Conservation (phyloP, 2,888 invertebrate species). For the Morpho helenor region DNA sequence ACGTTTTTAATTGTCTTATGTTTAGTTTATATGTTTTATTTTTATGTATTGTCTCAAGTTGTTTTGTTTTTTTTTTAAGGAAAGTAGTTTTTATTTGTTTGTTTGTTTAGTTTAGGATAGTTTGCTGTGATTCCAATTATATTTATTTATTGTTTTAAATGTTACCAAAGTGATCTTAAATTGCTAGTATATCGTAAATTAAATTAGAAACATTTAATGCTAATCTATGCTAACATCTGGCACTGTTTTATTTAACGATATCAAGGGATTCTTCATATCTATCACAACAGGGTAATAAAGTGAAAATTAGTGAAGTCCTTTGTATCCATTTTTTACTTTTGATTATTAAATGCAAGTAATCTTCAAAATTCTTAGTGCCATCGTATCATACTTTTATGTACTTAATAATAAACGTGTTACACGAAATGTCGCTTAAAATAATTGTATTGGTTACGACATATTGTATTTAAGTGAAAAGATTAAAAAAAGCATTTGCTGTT, state of each 20-base stretch:
- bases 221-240: constrained; percentile 8
- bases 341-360: constrained; percentile 1
- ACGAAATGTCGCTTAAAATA: constrained; percentile 7
- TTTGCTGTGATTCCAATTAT: constrained; percentile 36
- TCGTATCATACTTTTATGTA: constrained; percentile 17
- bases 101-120: constrained; percentile 22
- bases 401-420: constrained; percentile 18
- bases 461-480: constrained; percentile 18
- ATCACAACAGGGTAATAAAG: constrained; percentile 27
- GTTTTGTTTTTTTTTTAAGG: constrained; percentile 20
- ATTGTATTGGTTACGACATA: constrained; percentile 8
- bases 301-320: constrained; percentile 17
- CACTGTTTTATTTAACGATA: constrained; percentile 14
- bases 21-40: not conserved
- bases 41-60: not conserved
- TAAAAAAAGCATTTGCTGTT: constrained; percentile 50
- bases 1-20: not conserved
- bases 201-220: constrained; percentile 12
- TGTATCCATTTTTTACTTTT: constrained; percentile 5
- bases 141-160: constrained; percentile 24
- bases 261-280: constrained; percentile 22
- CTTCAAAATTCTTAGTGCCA: constrained; percentile 20
- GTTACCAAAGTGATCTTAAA: constrained; percentile 32
- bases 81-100: constrained; percentile 24
- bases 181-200: constrained; percentile 26